phyloP scores from a whole-genome alignment of 2,888 invertebrate genomes.

The Drosophila sordidula region DNA sequence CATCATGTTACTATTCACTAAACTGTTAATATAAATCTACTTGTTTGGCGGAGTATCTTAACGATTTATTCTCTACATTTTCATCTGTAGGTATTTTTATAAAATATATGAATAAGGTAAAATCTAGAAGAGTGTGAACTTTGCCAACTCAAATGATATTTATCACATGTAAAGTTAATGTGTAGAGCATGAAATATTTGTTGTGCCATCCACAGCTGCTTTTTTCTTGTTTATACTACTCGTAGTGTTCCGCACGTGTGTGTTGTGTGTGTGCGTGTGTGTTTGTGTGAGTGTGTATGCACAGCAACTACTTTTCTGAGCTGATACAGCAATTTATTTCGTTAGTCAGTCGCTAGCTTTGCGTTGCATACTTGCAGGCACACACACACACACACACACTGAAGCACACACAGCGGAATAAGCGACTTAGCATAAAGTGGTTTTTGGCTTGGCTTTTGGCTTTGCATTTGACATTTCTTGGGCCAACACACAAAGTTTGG shows the following conservation, averaged over 20 bases:
- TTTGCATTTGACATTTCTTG: constrained; percentile 66
- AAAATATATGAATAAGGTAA: no score
- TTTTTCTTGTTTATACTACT: constrained; percentile 12
- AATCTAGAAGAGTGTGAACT: neutral
- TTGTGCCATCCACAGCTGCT: neutral
- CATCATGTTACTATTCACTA: no score
- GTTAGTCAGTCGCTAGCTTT: constrained; percentile 58
- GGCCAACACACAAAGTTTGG: constrained; percentile 60
- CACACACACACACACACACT: constrained; percentile 12
- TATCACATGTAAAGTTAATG: neutral
- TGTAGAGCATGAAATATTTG: constrained; percentile 8
- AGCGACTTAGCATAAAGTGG: constrained; percentile 67
- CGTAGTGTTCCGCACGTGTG: constrained; percentile 5
- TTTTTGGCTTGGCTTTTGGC: constrained; percentile 65
- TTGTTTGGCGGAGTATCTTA: no score
- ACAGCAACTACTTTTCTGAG: constrained; percentile 54
- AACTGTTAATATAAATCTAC: no score
- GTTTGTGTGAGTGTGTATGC: constrained; percentile 6
- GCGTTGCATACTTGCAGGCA: constrained; percentile 46
- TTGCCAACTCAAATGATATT: neutral
- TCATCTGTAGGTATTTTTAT: no score
- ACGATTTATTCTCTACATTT: no score
- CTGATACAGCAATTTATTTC: constrained; percentile 79
- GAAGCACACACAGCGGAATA: constrained; percentile 43
- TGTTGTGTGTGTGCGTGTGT: neutral